A percentile compares a stretch with the other conserved stretches of the same genome.
These are phyloP conservation scores for Barypeithes pellucidus DNA, from an alignment of 2,888 invertebrate genomes.

Conservation along the genomic window DNA sequence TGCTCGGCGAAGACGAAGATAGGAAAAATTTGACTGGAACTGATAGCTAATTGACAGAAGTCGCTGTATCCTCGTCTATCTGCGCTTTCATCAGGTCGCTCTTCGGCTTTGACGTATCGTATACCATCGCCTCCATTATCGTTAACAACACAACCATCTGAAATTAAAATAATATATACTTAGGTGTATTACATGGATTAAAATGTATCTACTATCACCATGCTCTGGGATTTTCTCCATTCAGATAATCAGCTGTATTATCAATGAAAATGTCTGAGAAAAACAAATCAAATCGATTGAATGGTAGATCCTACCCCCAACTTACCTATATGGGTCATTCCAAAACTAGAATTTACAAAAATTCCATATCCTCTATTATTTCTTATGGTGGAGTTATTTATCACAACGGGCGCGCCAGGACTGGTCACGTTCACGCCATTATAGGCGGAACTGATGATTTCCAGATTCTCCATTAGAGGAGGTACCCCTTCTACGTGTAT, in stretches of 20 bases:
- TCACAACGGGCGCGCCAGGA: slow-evolving; percentile 85
- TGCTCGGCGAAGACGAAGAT: slow-evolving; percentile 88
- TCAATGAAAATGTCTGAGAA: no score
- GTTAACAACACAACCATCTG: slow-evolving; percentile 82
- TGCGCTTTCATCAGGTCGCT: slow-evolving; percentile 82
- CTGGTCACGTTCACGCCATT: slow-evolving; percentile 93
- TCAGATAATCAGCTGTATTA: no score
- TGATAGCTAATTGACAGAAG: slow-evolving; percentile 85
- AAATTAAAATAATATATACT: no score
- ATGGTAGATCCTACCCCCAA: no score
- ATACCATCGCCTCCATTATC: slow-evolving; percentile 94
- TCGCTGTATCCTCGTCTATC: slow-evolving; percentile 86
- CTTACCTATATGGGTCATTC: slow-evolving; percentile 78
- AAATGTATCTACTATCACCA: no score
- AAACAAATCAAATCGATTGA: no score
- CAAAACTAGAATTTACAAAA: slow-evolving; percentile 91
- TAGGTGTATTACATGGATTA: no score
- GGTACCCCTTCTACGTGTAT: slow-evolving; percentile 92
- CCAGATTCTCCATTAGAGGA: slow-evolving; percentile 88
- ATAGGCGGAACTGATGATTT: slow-evolving; percentile 90
- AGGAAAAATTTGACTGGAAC: slow-evolving; percentile 90
- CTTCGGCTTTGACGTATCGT: slow-evolving; percentile 88
- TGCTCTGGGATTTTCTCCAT: no score
- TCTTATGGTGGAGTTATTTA: slow-evolving; percentile 87
- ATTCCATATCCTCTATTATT: slow-evolving; percentile 92